Evolutionary conservation across 2,797 vertebrate species (phyloP), one percentile per base, ranked within the genome.

Genomic region (Epinephelus awoara): DNA sequence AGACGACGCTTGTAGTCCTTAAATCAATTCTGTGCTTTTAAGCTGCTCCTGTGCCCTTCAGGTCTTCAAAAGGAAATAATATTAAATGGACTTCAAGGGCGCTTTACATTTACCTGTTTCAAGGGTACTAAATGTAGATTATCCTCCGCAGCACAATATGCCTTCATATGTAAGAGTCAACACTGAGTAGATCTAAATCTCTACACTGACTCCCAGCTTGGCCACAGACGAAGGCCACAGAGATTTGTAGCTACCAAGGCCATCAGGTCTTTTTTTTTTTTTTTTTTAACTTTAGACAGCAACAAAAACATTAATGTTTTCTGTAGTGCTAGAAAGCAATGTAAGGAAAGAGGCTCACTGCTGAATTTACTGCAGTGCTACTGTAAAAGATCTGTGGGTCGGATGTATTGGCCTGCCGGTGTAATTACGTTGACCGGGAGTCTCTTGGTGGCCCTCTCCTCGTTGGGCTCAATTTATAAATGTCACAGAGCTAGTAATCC

Each of bases 391-490:
- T 91, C 72, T 63, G 78, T 56, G 76, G 63, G 46, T 80, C 55
- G 70, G 87, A 94, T 94, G 93, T 94, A 95, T 95, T 82, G 88
- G 85, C 83, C 77, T 72, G 84, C 85, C 66, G 63, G 69, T 93
- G 93, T 95, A 94, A 95, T 95, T 95, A 93, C 57, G 82, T 85
- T 76, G 89, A 86, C 85, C 44, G 63, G 79, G 88, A 91, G 90
- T 89, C 89, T 92, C 91, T 88, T 40, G 69, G 83, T 92, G 88
- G 88, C 75, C 85, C 84, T 87, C 80, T 69, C 88, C 76, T 93
- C 72, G 18, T 92, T 92, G 89, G 84, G 75, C 85, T 93, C 92
- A 91, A 94, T 95, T 94, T 93, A 94, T 95, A 95, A 96, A 94
- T 93, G 93, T 92, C 93, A 91, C 75, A 44, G 85, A 84, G 86